Evolutionary conservation across 2,888 invertebrate genomes (phyloP), one percentile per base, ranked within the genome.

Genomic region (Dexiosoma caninum): DNA sequence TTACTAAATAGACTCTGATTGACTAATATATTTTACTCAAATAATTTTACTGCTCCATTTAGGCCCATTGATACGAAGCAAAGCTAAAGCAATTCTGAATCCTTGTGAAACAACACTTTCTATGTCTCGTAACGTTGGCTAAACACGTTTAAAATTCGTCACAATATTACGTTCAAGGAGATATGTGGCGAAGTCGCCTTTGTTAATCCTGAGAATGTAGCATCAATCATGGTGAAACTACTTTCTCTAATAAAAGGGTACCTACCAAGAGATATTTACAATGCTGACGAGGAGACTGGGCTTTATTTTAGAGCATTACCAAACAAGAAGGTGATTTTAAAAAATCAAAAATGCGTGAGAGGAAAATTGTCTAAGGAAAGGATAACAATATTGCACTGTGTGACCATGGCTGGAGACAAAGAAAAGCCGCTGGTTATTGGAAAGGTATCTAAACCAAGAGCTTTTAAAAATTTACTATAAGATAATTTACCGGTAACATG

Each of bases 381-480:
- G 21, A 46, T 46, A 21, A 21, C 46, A 46, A 19, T 46, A 21
- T 46, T 16, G 7, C 7, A 44, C 55, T 55, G 21, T 12, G 55
- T 8, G 14, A 35, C 30, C 53, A 32, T 53, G 53, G 30, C 53
- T 46, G 46, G 16, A 53, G 30, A 53, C 16, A 32, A 53, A 27
- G 51, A 51, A 51, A 51, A 51, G 27, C 27, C 30, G n/a, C 14
- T 51, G 12, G 7, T 30, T 27, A 51, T 51, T 27, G 53, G 32
- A 53, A 53, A 53, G 10, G 53, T 32, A 53, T 53, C 32, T 53
- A 53, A 16, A 32, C 53, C 30, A 53, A 53, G 53, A 53, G 53
- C 32, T 53, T 53, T 30, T n/a, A n/a, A n/a, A n/a, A n/a, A n/a
- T n/a, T n/a, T n/a, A n/a, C n/a, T n/a, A n/a, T n/a, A n/a, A n/a